Evolutionary conservation across 1,140 invertebrate genomes (phyloP), one percentile per base, ranked within the genome.

Genomic region (Ruditapes philippinarum): DNA sequence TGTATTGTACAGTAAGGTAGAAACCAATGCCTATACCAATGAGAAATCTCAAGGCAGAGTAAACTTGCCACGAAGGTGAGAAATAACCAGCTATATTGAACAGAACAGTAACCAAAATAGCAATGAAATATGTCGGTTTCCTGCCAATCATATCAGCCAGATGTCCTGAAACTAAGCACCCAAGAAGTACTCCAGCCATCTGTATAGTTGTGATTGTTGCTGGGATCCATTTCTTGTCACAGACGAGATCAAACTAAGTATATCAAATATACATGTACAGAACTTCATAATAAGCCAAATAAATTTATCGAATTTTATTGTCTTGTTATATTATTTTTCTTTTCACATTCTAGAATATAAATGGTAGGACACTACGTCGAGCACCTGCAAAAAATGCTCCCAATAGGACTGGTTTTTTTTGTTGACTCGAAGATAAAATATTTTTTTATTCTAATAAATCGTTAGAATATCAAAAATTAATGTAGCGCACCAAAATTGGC

Each of bases 201-300:
- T 94, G 94, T 31, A 95, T 89, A 1, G 91, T 93, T 31, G 92
- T 94, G 51, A 94, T 92, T 0, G 89, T 65, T 17, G 92, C 84
- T 22, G 82, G 70, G 19, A 94, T 84, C 83, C 88, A 93, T 1
- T 85, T 84, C 40, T 80, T 73, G 33, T 92, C 91, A 89, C 94
- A 95, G 0, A 94, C 84, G 22, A 95, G 85, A 36, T 92, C 76
- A 92, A 92, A 95, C 93, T 95, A 70, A 19, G n/a, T n/a, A n/a
- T n/a, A n/a, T n/a, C n/a, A n/a, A n/a, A n/a, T n/a, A n/a, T n/a
- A n/a, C n/a, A n/a, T n/a, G n/a, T n/a, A n/a, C n/a, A n/a, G n/a
- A n/a, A n/a, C n/a, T n/a, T n/a, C n/a, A n/a, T n/a, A n/a, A n/a
- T n/a, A n/a, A n/a, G n/a, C n/a, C n/a, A n/a, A n/a, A n/a, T n/a